phyloP scores from a whole-genome alignment of 1,140 invertebrate genomes.

The Philaenus spumarius region DNA sequence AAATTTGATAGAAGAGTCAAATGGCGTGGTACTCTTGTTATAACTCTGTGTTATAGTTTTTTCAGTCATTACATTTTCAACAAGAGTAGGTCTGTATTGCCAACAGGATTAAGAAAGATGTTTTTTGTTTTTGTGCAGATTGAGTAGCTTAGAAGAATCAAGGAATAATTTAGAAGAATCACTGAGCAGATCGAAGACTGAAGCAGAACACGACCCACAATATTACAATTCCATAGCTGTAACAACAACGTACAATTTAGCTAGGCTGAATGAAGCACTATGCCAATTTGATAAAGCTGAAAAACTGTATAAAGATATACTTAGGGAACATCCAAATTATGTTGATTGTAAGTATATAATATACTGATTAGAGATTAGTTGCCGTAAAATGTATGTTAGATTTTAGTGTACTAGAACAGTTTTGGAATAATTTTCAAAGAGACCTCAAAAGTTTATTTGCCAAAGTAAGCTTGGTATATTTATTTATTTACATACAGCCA shows the following conservation, averaged over 20 bases:
- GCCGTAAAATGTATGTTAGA: not conserved
- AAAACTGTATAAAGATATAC: slow-evolving; percentile 93
- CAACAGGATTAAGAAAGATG: no score
- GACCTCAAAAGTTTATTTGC: no score
- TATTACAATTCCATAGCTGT: slow-evolving; percentile 97
- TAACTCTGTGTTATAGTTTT: no score
- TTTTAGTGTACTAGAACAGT: not conserved
- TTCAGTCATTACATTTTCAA: no score
- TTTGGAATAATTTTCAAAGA: not conserved
- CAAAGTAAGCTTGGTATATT: no score
- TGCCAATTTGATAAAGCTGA: slow-evolving; percentile 95
- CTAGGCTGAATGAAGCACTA: slow-evolving; percentile 85
- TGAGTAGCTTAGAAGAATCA: slow-evolving; percentile 76
- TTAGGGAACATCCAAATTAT: slow-evolving; percentile 97
- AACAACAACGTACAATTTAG: slow-evolving; percentile 95
- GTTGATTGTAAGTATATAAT: slow-evolving; percentile 81
- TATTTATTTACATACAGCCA: no score
- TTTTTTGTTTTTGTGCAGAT: slow-evolving; percentile 37
- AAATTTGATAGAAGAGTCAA: no score
- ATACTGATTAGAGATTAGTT: slow-evolving; percentile 8
- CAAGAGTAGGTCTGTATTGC: no score
- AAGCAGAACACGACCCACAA: slow-evolving; percentile 79
- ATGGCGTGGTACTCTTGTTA: no score
- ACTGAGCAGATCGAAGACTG: slow-evolving; percentile 67
- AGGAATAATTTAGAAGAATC: slow-evolving; percentile 83